Percentiles rank a stretch among this genome's conserved stretches.
These are phyloP conservation scores for Agrotis clavis DNA, from an alignment of 2,888 invertebrate genomes.

Conservation along the genomic window DNA sequence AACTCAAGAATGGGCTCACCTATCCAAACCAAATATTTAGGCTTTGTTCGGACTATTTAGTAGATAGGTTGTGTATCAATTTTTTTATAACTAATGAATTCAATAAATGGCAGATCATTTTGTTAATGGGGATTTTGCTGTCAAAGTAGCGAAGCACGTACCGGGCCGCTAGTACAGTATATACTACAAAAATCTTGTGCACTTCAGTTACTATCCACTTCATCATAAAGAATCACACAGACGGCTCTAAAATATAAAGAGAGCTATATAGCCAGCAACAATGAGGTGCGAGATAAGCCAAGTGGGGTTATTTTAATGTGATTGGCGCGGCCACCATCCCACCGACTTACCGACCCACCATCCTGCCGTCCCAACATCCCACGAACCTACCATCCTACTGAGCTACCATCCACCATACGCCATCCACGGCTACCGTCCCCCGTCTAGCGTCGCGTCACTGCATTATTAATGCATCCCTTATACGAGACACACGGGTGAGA, in stretches of 20 bases:
- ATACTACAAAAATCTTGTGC: not conserved
- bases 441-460: constrained; percentile 82
- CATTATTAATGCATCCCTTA: constrained; percentile 87
- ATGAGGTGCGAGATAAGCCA: constrained; percentile 63
- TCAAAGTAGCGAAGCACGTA: no score
- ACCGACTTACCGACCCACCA: constrained; percentile 40
- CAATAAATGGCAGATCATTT: no score
- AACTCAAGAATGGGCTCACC: no score
- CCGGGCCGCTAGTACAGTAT: no score
- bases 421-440: constrained; percentile 66
- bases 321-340: constrained; percentile 76
- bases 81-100: no score
- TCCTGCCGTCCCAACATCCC: constrained; percentile 54
- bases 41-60: no score
- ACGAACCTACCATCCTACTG: constrained; percentile 1
- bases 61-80: no score
- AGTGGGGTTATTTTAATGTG: constrained; percentile 87
- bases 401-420: constrained; percentile 55
- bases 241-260: constrained; percentile 17
- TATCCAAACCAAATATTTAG: no score
- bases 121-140: no score
- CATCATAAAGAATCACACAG: constrained; percentile 3
- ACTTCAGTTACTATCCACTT: constrained; percentile 4
- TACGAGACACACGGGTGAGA: constrained; percentile 66
- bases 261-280: constrained; percentile 48